These are phyloP conservation scores for Hirudinaria manillensis DNA, from an alignment of 2,888 invertebrate species.

Conservation along the genomic window DNA sequence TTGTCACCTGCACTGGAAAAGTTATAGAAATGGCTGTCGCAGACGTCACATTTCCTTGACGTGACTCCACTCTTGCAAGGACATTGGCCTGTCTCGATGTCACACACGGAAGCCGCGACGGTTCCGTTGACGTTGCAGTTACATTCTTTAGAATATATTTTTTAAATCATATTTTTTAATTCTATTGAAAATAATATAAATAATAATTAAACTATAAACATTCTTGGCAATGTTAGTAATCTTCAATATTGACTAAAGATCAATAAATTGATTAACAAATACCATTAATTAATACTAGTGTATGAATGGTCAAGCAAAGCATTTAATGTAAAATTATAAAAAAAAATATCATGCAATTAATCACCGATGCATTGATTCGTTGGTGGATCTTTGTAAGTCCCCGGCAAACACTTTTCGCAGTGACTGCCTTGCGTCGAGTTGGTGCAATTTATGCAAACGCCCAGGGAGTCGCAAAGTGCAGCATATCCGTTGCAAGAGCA, in stretches of 20 bases:
- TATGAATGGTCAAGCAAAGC: too few relatives aligned
- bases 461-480: constrained; percentile 73
- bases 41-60: constrained; percentile 36
- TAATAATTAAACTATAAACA: too few relatives aligned
- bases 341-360: too few relatives aligned
- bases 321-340: too few relatives aligned
- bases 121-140: constrained; percentile 39
- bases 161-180: too few relatives aligned
- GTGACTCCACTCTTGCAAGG: constrained; percentile 39
- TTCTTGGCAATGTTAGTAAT: too few relatives aligned
- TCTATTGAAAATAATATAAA: too few relatives aligned
- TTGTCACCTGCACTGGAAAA: constrained; percentile 4
- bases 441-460: constrained; percentile 67
- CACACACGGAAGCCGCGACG: constrained; percentile 34
- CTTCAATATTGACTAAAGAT: too few relatives aligned
- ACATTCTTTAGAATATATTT: constrained; percentile 37
- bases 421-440: constrained; percentile 40
- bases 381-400: constrained; percentile 42
- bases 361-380: constrained; percentile 40
- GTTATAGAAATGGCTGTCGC: constrained; percentile 38
- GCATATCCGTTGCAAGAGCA: constrained; percentile 84
- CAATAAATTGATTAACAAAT: too few relatives aligned
- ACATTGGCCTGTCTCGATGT: constrained; percentile 40
- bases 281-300: too few relatives aligned
- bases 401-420: constrained; percentile 41